phyloP scores from a whole-genome alignment of 2,113 vertebrate species.

The Pachycephala philippinensis region DNA sequence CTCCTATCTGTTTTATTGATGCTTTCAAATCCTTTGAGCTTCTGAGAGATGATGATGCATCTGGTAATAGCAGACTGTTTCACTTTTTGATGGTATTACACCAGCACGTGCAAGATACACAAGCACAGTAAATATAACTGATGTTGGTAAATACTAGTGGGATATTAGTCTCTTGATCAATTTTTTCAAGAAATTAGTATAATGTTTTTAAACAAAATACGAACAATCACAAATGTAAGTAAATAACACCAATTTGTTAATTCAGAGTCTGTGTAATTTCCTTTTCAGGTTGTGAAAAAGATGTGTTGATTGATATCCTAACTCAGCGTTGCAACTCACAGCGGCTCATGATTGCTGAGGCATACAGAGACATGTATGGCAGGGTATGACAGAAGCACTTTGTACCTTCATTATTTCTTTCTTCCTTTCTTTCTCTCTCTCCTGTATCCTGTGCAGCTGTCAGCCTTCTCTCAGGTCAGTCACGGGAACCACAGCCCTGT shows the following conservation, averaged over 20 bases:
- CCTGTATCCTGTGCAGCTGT: not conserved
- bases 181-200: not conserved
- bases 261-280: not conserved
- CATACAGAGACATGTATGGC: constrained; percentile 65
- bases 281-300: constrained; percentile 75
- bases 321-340: constrained; percentile 75
- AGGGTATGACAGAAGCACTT: constrained; percentile 49
- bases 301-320: constrained; percentile 74
- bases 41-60: not conserved
- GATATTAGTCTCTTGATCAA: not conserved
- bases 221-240: not conserved
- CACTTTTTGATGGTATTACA: not conserved
- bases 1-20: not conserved
- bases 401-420: not conserved
- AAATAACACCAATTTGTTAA: not conserved
- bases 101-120: not conserved
- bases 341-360: constrained; percentile 68
- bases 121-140: not conserved
- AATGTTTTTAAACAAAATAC: not conserved
- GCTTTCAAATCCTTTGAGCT: not conserved
- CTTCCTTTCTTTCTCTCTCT: no score
- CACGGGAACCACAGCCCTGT: not conserved
- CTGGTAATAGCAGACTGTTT: not conserved
- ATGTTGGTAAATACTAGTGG: not conserved
- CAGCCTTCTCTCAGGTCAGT: not conserved